A percentile compares a stretch with the other conserved stretches of the same genome.
Evolutionary conservation across 2,888 invertebrate species (phyloP).

Genomic region (Andrena bicolor): DNA sequence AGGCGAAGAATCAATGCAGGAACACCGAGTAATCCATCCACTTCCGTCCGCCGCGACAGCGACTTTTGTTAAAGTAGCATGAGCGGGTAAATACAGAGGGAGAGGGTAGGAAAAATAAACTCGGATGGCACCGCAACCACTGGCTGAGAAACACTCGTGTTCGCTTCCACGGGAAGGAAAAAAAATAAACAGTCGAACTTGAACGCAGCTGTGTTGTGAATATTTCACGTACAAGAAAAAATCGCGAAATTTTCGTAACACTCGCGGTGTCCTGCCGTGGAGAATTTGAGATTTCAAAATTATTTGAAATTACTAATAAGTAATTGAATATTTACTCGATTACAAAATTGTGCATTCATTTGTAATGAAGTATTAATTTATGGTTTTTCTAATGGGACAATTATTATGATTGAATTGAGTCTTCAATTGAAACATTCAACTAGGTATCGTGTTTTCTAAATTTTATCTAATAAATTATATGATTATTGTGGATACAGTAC

Average conservation of each 20-base stretch:
- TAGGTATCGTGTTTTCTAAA: no score
- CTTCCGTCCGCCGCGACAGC: conserved; percentile 47
- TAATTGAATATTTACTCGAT: no score
- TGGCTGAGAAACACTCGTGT: conserved; percentile 19
- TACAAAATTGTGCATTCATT: no score
- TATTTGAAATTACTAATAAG: no score
- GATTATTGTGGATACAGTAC: no score
- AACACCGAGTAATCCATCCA: conserved; percentile 58
- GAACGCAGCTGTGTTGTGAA: conserved; percentile 5
- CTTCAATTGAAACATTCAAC: no score
- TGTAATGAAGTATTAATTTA: no score
- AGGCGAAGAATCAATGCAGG: conserved; percentile 53
- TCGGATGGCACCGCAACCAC: neutral
- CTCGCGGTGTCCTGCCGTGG: neutral
- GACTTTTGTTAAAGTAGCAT: conserved; percentile 53
- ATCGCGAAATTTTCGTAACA: conserved; percentile 9
- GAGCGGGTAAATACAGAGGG: conserved; percentile 35
- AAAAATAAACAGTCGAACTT: conserved; percentile 32
- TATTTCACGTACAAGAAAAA: neutral
- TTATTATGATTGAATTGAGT: no score
- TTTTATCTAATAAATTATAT: no score
- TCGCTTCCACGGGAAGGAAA: conserved; percentile 1
- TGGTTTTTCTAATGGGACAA: no score
- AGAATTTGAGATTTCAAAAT: neutral
- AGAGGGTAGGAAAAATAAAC: conserved; percentile 29